These are phyloP conservation scores for Drosophila incognita DNA, from an alignment of 2,888 invertebrate genomes.

Conservation along the genomic window DNA sequence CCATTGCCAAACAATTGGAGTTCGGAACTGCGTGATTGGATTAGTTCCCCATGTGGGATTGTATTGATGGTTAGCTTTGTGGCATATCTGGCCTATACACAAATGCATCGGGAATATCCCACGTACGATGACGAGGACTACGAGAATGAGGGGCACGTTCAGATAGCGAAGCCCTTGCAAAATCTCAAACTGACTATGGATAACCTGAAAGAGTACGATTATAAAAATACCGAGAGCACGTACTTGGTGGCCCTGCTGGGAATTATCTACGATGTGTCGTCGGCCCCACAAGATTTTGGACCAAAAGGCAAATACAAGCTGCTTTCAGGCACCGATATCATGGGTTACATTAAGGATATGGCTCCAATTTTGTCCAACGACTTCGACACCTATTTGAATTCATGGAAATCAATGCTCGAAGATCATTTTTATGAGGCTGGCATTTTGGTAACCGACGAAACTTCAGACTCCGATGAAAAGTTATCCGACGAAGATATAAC, in stretches of 20 bases:
- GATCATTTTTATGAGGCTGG: constrained; percentile 51
- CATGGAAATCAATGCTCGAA: constrained; percentile 45
- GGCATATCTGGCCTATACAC: constrained; percentile 34
- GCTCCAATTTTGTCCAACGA: background rate
- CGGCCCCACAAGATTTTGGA: constrained; percentile 47
- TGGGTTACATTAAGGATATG: constrained; percentile 2
- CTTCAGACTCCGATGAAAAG: background rate
- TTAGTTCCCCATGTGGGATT: constrained; percentile 43
- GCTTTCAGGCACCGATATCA: constrained; percentile 52
- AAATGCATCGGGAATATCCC: constrained; percentile 15
- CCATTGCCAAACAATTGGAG: constrained; percentile 27
- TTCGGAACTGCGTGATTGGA: constrained; percentile 35
- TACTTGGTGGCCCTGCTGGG: constrained; percentile 43
- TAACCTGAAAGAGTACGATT: constrained; percentile 31
- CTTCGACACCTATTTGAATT: background rate
- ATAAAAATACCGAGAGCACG: background rate
- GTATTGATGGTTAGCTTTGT: constrained; percentile 21
- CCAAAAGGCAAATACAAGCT: constrained; percentile 30
- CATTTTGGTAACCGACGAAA: background rate
- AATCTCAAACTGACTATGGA: constrained; percentile 21
- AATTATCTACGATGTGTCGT: constrained; percentile 57
- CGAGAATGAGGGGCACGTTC: constrained; percentile 11
- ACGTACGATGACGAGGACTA: constrained; percentile 66
- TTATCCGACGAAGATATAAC: background rate
- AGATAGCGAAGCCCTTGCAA: constrained; percentile 21